Evolutionary conservation across 2,888 invertebrate genomes (phyloP).

Genomic region (Pyralis farinalis): DNA sequence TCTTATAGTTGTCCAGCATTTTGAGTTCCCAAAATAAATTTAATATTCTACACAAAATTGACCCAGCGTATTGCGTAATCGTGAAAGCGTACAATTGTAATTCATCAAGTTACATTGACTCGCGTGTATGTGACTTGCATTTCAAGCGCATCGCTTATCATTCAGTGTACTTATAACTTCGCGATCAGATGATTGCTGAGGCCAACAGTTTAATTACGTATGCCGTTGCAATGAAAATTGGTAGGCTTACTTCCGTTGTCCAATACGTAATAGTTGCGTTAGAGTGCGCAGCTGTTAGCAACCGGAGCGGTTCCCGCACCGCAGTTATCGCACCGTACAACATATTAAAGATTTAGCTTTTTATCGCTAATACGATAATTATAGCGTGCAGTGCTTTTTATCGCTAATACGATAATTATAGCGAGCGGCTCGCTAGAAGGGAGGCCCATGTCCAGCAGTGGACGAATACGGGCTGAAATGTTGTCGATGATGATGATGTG

Average conservation of each 20-base stretch:
- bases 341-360: no score
- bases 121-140: constrained; percentile 48
- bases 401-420: no score
- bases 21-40: constrained; percentile 11
- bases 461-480: no score
- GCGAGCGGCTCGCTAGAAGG: no score
- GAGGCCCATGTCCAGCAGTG: no score
- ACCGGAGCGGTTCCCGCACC: not conserved
- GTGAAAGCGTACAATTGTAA: constrained; percentile 70
- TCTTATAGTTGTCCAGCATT: no score
- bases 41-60: constrained; percentile 23
- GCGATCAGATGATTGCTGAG: not conserved
- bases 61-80: constrained; percentile 49
- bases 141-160: constrained; percentile 27
- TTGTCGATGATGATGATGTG: no score
- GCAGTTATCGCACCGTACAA: no score
- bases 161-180: constrained; percentile 37
- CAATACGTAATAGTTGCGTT: constrained; percentile 27
- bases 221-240: constrained; percentile 31
- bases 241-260: constrained; percentile 37
- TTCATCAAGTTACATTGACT: constrained; percentile 59
- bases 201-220: constrained; percentile 15
- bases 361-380: no score
- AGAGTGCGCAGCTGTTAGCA: no score
- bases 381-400: no score